Conservation (phyloP, 37 sponge, comb jelly and placozoan genomes). For the Amphimedon queenslandica region DNA sequence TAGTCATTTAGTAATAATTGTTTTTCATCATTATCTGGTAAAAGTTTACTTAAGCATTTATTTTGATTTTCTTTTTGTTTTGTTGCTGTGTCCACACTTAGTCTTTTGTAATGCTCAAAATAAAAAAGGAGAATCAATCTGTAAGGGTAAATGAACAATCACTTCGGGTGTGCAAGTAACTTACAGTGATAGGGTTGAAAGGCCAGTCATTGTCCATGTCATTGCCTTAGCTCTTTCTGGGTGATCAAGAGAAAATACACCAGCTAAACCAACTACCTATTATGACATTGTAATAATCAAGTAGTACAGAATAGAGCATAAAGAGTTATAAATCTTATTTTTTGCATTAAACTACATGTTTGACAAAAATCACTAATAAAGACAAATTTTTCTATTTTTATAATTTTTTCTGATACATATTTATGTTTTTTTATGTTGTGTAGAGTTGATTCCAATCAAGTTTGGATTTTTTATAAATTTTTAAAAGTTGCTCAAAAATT, state of each 20-base stretch:
- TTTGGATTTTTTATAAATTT: no score
- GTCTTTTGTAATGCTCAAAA: slow-evolving; percentile 10
- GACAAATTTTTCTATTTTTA: no score
- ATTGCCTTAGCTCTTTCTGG: slow-evolving; percentile 37
- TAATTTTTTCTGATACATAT: no score
- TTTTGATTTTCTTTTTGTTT: background rate
- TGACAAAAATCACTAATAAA: no score
- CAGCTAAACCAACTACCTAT: slow-evolving; percentile 22
- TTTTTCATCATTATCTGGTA: no score
- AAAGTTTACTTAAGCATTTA: no score
- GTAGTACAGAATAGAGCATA: background rate
- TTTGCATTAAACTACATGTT: no score
- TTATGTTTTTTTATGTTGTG: no score
- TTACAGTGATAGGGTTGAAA: slow-evolving; percentile 10
- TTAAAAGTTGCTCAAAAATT: no score
- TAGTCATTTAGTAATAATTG: no score
- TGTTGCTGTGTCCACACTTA: slow-evolving; percentile 9
- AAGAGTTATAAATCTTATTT: no score
- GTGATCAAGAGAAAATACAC: slow-evolving; percentile 18
- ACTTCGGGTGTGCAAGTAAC: background rate
- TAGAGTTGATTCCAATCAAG: no score
- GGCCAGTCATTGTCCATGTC: slow-evolving; percentile 20
- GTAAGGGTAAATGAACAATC: background rate
- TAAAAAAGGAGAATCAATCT: slow-evolving; percentile 7
- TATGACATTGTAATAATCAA: background rate